phyloP scores from a whole-genome alignment of 1,140 invertebrate species.

The Luehdorfia chinensis region DNA sequence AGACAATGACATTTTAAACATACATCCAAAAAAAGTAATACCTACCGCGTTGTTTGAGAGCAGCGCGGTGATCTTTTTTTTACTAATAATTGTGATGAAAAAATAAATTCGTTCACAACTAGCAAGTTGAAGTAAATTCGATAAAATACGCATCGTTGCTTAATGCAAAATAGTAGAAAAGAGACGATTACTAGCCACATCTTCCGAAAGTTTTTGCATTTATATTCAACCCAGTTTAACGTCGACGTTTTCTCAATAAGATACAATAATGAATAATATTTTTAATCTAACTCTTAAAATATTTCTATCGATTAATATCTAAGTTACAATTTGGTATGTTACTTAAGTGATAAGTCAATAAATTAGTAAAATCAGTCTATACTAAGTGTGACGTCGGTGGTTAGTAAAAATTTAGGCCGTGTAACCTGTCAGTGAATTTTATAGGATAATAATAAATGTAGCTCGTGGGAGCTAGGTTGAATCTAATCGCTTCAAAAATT shows the following conservation, averaged over 20 bases:
- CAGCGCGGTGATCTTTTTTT: too few relatives aligned
- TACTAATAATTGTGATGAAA: too few relatives aligned
- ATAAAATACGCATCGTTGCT: too few relatives aligned
- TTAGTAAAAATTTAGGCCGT: conserved; percentile 36
- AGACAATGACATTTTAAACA: too few relatives aligned
- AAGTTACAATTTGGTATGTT: conserved; percentile 57
- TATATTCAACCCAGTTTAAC: not conserved
- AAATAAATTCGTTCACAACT: too few relatives aligned
- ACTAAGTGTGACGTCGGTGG: conserved; percentile 58
- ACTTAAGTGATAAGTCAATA: conserved; percentile 49
- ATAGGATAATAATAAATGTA: not conserved
- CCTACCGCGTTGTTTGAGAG: too few relatives aligned
- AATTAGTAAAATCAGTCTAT: conserved; percentile 67
- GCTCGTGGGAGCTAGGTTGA: too few relatives aligned
- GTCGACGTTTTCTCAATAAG: not conserved
- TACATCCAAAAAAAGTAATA: too few relatives aligned
- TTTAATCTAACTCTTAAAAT: conserved; percentile 22
- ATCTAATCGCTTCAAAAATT: too few relatives aligned
- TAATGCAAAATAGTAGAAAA: too few relatives aligned
- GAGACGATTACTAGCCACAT: too few relatives aligned
- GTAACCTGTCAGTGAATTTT: not conserved
- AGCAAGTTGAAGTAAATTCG: too few relatives aligned
- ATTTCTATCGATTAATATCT: conserved; percentile 1
- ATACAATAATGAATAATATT: conserved; percentile 2
- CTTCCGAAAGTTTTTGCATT: conserved; percentile 3